Evolutionary conservation across 1,140 invertebrate species (phyloP), one percentile per base, ranked within the genome.

Genomic region (Drosophila arawakana): DNA sequence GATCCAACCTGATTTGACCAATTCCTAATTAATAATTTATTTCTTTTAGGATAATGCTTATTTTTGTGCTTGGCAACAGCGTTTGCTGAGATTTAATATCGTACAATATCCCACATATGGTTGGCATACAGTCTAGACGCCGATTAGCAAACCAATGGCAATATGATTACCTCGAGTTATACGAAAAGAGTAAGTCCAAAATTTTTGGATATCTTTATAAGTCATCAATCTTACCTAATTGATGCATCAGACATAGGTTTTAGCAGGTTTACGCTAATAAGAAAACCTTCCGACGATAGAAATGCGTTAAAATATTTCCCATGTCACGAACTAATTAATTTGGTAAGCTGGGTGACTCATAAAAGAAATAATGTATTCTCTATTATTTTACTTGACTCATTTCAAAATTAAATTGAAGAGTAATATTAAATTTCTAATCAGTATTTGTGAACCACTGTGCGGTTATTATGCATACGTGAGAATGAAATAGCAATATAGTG

Each of bases 241-340:
- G 72, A 13, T 73, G 49, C 49, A 47, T 76, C 57, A 79, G 49
- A 30, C 55, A 57, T 61, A 58, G 50, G 50, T 66, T 70, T 86
- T 86, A 86, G 80, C 83, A 83, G 60, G 41, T 63, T n/a, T n/a
- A 61, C 15, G 84, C 73, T 86, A 86, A 86, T 78, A 63, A 62
- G 63, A 77, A 89, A 89, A 86, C 66, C 69, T 86, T 88, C 83
- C 82, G 57, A 78, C 50, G 47, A 49, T 34, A 61, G 49, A 60
- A 59, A 30, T 8, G 55, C 50, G 13, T 54, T 9, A 44, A 41
- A 61, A 70, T 75, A 78, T 78, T 85, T 78, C 78, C 60, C 78
- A 86, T 75, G 58, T 70, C 58, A 30, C 60, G 68, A 46, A 55
- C 39, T 58, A 82, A 82, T 86, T 86, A 86, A 63, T 73, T 77